Base-by-base conservation (phyloP, 2,113 vertebrate genomes). In the Poecilia latipinna region DNA sequence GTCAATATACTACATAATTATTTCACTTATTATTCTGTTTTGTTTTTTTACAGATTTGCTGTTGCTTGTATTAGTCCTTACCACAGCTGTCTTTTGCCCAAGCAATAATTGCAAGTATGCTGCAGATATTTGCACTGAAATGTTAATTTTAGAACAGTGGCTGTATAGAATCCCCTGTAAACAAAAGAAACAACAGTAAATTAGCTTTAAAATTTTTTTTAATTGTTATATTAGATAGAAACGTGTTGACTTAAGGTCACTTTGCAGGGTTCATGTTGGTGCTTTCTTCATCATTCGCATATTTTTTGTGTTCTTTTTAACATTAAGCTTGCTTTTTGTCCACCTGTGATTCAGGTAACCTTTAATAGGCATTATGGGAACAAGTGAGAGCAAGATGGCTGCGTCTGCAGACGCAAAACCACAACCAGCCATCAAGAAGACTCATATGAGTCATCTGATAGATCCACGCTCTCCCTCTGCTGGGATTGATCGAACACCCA, bases 381-480 rank as follows among this genome's bases (percentile, higher is more conserved):
- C 88, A 77, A 91, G 90, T 2, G 95, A 96, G 64, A 97, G 97
- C 71, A 93, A 93, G 83, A 84, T 91, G 4, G 65, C 79, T 3
- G 92, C 82, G 3, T 91, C 48, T 22, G 85, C 95, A 4, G 83
- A 91, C 0, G 75, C 82, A 8, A 95, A 94, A 39, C 89, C 90
- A 8, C 87, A 93, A 2, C 77, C 84, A 0, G 51, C 66, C 1
- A 13, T 93, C 15, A 93, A 85, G 75, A 94, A 94, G 78, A 87
- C 66, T 3, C 93, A 86, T 28, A 65, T 96, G 33, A 74, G 83
- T 0, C 90, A 91, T 0, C 91, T 97, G 12, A 72, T 86, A 0
- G 97, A 98, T 69, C 97, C 97, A 6, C 96, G 97, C 10, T 99
- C 97, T 12, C 97, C 97, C 0, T 96, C 94, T 4, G 78, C 85